phyloP scores from a whole-genome alignment of 2,888 invertebrate species.

The Dryobotodes eremita region DNA sequence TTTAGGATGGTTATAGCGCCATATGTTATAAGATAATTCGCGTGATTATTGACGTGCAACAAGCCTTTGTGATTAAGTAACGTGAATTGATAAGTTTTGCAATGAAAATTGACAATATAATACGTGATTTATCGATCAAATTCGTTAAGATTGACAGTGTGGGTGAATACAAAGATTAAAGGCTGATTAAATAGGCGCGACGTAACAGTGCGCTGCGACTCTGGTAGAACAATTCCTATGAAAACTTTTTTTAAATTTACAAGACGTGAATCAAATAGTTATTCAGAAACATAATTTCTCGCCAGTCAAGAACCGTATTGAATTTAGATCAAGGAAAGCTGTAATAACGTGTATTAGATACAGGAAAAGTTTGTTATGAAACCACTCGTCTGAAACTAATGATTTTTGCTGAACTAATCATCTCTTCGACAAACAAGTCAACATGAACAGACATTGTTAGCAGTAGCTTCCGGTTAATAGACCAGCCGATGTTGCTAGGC shows the following conservation, averaged over 20 bases:
- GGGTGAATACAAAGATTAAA: background rate
- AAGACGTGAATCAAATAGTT: conserved; percentile 33
- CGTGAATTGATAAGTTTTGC: conserved; percentile 26
- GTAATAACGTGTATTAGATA: conserved; percentile 42
- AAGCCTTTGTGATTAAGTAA: conserved; percentile 12
- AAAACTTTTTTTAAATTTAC: conserved; percentile 21
- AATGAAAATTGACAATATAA: conserved; percentile 26
- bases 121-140: conserved; percentile 12
- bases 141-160: background rate
- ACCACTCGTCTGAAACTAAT: conserved; percentile 43
- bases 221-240: background rate
- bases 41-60: conserved; percentile 48
- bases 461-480: conserved; percentile 31
- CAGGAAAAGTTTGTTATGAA: conserved; percentile 42
- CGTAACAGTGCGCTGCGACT: too few species aligned
- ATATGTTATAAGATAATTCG: conserved; percentile 77
- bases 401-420: conserved; percentile 53
- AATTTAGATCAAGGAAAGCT: conserved; percentile 37
- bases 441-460: conserved; percentile 41
- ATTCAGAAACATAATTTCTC: conserved; percentile 32
- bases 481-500: conserved; percentile 22
- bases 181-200: background rate
- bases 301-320: conserved; percentile 28
- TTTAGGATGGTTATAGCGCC: conserved; percentile 81
- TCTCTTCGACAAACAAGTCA: conserved; percentile 43